A percentile compares a stretch with the other conserved stretches of the same genome.
phyloP scores from a whole-genome alignment of 2,113 vertebrate species.

The Lampris incognitus region DNA sequence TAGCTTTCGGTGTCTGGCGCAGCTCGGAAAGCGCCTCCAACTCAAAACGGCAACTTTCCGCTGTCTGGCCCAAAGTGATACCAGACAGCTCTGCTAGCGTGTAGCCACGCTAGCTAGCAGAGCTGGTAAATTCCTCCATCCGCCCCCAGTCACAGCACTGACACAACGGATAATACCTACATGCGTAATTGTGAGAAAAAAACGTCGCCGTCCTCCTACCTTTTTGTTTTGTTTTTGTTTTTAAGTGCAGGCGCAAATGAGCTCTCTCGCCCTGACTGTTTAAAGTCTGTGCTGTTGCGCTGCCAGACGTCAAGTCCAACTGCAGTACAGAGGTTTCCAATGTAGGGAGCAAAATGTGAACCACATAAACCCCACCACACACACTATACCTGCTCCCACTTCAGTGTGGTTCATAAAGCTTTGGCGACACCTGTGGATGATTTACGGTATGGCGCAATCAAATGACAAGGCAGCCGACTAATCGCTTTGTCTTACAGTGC shows the following conservation, averaged over 20 bases:
- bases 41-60: constrained; percentile 58
- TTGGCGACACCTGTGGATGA: constrained; percentile 67
- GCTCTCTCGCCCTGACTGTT: constrained; percentile 40
- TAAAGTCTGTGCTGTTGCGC: constrained; percentile 59
- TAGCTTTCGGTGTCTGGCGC: constrained; percentile 67
- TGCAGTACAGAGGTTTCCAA: constrained; percentile 66
- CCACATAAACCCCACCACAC: constrained; percentile 56
- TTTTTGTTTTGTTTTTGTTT: background rate
- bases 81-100: constrained; percentile 45
- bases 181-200: background rate
- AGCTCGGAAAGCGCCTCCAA: constrained; percentile 65
- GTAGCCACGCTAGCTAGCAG: constrained; percentile 46
- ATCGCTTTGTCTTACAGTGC: too few species aligned
- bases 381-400: constrained; percentile 48
- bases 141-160: constrained; percentile 29
- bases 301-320: constrained; percentile 70
- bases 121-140: constrained; percentile 28
- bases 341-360: constrained; percentile 54
- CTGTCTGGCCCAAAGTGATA: constrained; percentile 45
- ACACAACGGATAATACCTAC: constrained; percentile 13
- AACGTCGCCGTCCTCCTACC: constrained; percentile 56
- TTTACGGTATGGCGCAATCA: background rate
- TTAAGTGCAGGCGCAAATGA: constrained; percentile 37
- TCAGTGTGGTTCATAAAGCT: constrained; percentile 28
- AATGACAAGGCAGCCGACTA: background rate